Percentiles rank a stretch among this genome's conserved stretches.
phyloP scores from a whole-genome alignment of 2,888 invertebrate species.

The Brenthis ino region DNA sequence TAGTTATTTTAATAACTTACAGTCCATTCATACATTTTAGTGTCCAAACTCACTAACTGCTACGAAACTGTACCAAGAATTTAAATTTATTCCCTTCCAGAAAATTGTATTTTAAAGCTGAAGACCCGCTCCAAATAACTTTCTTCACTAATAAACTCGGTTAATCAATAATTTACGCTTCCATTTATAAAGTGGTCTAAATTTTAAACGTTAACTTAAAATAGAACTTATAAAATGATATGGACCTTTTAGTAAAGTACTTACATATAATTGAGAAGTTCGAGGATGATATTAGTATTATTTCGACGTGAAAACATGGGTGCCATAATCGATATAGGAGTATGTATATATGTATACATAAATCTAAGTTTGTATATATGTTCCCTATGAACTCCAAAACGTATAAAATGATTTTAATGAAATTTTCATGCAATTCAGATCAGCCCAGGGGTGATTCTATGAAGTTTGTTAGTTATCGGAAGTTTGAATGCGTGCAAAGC shows the following conservation, averaged over 20 bases:
- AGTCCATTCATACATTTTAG: slow-evolving; percentile 9
- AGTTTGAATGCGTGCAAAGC: too few relatives aligned
- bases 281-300: too few relatives aligned
- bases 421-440: too few relatives aligned
- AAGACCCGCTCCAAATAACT: slow-evolving; percentile 19
- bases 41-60: slow-evolving; percentile 13
- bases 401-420: too few relatives aligned
- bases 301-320: too few relatives aligned
- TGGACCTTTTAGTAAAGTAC: background rate
- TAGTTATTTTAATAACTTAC: slow-evolving; percentile 8
- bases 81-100: slow-evolving; percentile 37
- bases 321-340: too few relatives aligned
- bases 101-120: slow-evolving; percentile 36
- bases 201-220: background rate
- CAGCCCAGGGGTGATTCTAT: too few relatives aligned
- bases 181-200: slow-evolving; percentile 6
- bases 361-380: too few relatives aligned
- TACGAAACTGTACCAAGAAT: slow-evolving; percentile 27
- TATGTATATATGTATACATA: too few relatives aligned
- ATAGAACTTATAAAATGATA: too few relatives aligned
- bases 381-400: too few relatives aligned
- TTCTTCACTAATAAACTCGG: slow-evolving; percentile 27
- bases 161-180: slow-evolving; percentile 14
- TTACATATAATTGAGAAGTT: background rate
- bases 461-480: too few relatives aligned